Evolutionary conservation across 2,888 invertebrate genomes (phyloP), one percentile per base, ranked within the genome.

Genomic region (Phyllotreta cruciferae): DNA sequence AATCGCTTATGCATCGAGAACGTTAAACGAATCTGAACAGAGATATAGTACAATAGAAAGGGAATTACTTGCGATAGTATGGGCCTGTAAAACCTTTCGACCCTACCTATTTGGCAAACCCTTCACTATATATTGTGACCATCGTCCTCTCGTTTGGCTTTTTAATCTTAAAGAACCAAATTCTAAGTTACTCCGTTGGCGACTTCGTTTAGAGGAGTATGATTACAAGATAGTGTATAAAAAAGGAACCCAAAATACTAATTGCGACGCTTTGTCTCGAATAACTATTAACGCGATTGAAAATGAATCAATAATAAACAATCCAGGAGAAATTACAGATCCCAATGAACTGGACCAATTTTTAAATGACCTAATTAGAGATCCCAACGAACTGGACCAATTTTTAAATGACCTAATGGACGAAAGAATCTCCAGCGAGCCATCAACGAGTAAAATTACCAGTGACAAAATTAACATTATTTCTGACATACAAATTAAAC

Each of bases 1-100:
- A 10, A 53, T 71, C 5, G 61, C 63, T 11, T 71, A 67, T 38
- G 66, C 63, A 11, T 64, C 64, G 10, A 11, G 70, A 24, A 71
- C 64, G 0, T 47, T 67, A 34, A 67, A 63, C n/a, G 56, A 63
- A 34, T 38, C 67, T 6, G 67, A 66, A 62, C 44, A 8, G 11
- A 45, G 54, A 4, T 69, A 70, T 45, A 56, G 57, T 9, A 67
- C 63, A n/a, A 71, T 66, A 4, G 68, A 68, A 63, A 70, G 63
- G 35, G 71, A 71, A 63, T 41, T 66, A 13, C 36, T 70, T 35
- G 63, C 65, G 0, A 62, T 66, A n/a, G 53, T 70, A 14, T 68
- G 60, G 63, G 60, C 66, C 2, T 34, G 34, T 7, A 70, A 70
- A 60, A 44, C 61, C 37, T 70, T 69, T 34, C 47, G 66, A 42